Evolutionary conservation across 2,888 invertebrate genomes (phyloP).

Genomic region (Drosophila putrida): DNA sequence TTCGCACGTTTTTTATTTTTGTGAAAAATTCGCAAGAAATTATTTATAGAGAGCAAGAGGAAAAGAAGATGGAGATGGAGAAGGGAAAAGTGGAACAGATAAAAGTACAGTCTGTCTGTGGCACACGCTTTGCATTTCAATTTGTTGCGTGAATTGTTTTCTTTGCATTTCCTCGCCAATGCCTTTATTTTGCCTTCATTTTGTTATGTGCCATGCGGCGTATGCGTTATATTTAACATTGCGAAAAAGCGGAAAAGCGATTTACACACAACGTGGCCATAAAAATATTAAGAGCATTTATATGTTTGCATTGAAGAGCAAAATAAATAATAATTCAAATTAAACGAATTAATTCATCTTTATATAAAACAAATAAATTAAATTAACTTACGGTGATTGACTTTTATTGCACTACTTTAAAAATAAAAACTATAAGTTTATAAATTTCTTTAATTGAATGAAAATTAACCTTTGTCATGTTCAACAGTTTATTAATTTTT

Average conservation of each 20-base stretch:
- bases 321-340: neutral
- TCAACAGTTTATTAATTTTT: too few relatives aligned
- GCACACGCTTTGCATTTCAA: conserved; percentile 73
- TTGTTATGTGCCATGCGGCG: conserved; percentile 23
- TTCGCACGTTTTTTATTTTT: conserved; percentile 21
- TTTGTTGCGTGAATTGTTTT: conserved; percentile 57
- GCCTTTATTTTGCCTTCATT: conserved; percentile 13
- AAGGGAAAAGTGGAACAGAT: conserved; percentile 39
- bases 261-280: conserved; percentile 4
- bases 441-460: neutral
- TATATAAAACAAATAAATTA: neutral
- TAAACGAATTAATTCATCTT: neutral
- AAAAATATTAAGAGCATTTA: conserved; percentile 1
- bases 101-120: conserved; percentile 39
- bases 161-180: conserved; percentile 36
- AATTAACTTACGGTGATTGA: neutral
- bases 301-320: neutral
- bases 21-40: conserved; percentile 60
- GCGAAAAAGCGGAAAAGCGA: conserved; percentile 20
- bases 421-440: neutral
- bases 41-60: conserved; percentile 50
- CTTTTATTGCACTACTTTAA: too few relatives aligned
- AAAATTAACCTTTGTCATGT: too few relatives aligned
- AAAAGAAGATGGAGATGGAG: neutral
- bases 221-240: conserved; percentile 31